Base-by-base conservation (phyloP, 2,113 vertebrate species). In the Ptilonorhynchus violaceus region DNA sequence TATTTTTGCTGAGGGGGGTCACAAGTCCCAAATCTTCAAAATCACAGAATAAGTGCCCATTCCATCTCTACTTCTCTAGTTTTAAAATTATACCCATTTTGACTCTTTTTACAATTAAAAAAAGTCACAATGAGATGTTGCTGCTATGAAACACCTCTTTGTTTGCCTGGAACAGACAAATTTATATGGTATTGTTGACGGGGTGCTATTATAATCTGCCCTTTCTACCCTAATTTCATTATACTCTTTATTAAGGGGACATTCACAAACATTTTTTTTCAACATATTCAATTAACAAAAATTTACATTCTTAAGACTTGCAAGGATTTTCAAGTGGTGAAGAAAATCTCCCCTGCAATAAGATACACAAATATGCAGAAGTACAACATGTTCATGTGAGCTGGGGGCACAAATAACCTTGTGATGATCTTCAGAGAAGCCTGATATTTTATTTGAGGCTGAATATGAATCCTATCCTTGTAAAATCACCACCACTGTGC, bases 11-110 rank as follows among this genome's bases (percentile, higher is more conserved):
- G 69, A 86, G 64, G 63, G 55, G 62, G 82, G 79, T 84, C 75
- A 93, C 75, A 92, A 95, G 47, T 94, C 67, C 31, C 91, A 92
- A 44, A 50, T 85, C 63, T 83, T 97, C 92, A 83, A 67, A 79
- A 84, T 56, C n/a, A 42, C 42, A 58, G 31, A 91, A 22, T 33
- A 96, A 82, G 63, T 53, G 27, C 33, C 35, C 35, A n/a, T 74
- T 89, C 49, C 47, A 55, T 39, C 35, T 23, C 69, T 93, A 30
- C 78, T 85, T 76, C 85, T 73, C 47, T 76, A 37, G 55, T 90
- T 90, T n/a, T 84, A 78, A 82, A 88, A 88, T 85, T 24, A 74
- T 33, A 67, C 37, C 15, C 12, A 33, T 88, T 86, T 77, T 87
- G 18, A 79, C 4, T 27, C 24, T 31, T 53, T 89, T 56, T 52